phyloP scores from a whole-genome alignment of 2,888 invertebrate species.

The Geotrupes spiniger region DNA sequence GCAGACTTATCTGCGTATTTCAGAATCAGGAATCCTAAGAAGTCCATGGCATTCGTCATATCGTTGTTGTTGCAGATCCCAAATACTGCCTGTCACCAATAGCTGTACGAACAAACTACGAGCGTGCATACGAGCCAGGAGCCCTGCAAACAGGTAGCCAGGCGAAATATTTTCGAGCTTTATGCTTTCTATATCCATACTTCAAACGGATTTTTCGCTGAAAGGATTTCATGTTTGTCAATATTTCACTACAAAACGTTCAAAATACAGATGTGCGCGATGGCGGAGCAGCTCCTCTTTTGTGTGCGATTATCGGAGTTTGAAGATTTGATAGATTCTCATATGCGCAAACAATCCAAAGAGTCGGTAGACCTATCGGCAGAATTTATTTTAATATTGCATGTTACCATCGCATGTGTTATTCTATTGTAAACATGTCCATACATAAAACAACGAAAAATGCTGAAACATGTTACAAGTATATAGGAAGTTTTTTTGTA shows the following conservation, averaged over 20 bases:
- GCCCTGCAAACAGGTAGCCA: conserved; percentile 5
- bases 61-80: conserved; percentile 8
- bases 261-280: too few relatives aligned
- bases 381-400: too few relatives aligned
- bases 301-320: too few relatives aligned
- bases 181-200: conserved; percentile 21
- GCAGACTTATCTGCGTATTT: conserved; percentile 22
- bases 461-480: too few relatives aligned
- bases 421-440: too few relatives aligned
- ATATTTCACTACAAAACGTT: conserved; percentile 12
- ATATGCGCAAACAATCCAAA: too few relatives aligned
- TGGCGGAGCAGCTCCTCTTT: too few relatives aligned
- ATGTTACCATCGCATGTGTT: too few relatives aligned
- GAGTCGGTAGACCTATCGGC: too few relatives aligned
- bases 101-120: conserved; percentile 9
- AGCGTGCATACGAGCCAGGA: conserved; percentile 1
- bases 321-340: too few relatives aligned
- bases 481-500: too few relatives aligned
- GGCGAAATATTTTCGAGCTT: conserved; percentile 26
- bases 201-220: conserved; percentile 25
- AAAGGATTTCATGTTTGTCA: conserved; percentile 20
- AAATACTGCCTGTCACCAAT: conserved; percentile 11
- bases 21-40: conserved; percentile 24
- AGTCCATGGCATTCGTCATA: conserved; percentile 21
- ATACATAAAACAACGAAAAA: too few relatives aligned